Conservation (phyloP, 2,113 vertebrate species). For the Cyprinodon brontotheroides region DNA sequence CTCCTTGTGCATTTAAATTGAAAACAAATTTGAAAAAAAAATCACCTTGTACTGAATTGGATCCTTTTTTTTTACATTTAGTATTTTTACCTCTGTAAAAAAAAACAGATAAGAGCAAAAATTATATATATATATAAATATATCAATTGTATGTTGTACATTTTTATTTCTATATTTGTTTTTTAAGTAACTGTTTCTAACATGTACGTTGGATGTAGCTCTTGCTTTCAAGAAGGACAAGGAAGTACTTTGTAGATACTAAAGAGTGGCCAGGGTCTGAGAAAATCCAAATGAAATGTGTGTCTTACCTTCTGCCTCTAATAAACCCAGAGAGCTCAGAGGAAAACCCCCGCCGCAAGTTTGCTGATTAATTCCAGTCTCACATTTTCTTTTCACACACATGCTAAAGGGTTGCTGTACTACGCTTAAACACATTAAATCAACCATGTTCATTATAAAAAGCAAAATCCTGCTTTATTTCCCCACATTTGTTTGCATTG, state of each 20-base stretch:
- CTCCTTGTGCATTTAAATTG: constrained; percentile 81
- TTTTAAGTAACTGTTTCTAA: constrained; percentile 83
- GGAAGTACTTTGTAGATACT: constrained; percentile 90
- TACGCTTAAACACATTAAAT: no score
- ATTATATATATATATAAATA: constrained; percentile 71
- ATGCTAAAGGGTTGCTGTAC: background rate
- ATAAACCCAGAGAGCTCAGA: constrained; percentile 72
- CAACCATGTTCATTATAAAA: no score
- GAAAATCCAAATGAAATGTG: constrained; percentile 68
- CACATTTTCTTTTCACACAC: background rate
- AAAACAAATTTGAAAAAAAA: constrained; percentile 81
- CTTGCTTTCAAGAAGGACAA: constrained; percentile 84
- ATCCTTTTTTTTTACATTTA: constrained; percentile 82
- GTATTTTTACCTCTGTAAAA: constrained; percentile 96
- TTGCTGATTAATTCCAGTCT: constrained; percentile 27
- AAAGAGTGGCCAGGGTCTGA: constrained; percentile 79
- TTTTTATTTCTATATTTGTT: constrained; percentile 89
- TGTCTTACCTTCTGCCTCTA: constrained; percentile 77
- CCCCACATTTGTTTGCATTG: no score
- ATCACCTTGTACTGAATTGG: constrained; percentile 82
- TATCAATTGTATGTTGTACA: constrained; percentile 98
- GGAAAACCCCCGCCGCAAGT: constrained; percentile 25
- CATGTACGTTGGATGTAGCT: constrained; percentile 93
- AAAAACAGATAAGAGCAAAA: constrained; percentile 78
- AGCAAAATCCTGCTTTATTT: no score